Percentiles rank a stretch among this genome's conserved stretches.
phyloP scores from a whole-genome alignment of 1,140 invertebrate genomes.

The Colletes gigas region DNA sequence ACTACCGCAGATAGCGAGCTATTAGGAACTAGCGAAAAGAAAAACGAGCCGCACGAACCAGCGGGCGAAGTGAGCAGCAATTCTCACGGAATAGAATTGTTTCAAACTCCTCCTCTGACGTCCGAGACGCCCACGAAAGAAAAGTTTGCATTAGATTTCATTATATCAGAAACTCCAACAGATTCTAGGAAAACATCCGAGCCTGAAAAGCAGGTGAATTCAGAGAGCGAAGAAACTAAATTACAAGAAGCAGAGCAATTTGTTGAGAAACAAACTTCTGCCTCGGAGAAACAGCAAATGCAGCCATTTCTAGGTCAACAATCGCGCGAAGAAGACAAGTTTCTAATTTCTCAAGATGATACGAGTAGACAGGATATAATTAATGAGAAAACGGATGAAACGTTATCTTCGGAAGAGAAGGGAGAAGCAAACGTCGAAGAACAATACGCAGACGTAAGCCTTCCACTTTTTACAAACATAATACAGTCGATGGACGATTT shows the following conservation, averaged over 20 bases:
- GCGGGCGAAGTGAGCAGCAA: not conserved
- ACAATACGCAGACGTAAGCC: slow-evolving; percentile 55
- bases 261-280: not conserved
- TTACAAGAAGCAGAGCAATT: not conserved
- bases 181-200: slow-evolving; percentile 6
- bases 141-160: slow-evolving; percentile 20
- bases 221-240: not conserved
- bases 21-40: not conserved
- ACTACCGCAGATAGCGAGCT: not conserved
- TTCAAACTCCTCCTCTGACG: not conserved
- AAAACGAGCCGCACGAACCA: not conserved
- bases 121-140: not conserved
- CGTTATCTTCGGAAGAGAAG: too few species aligned
- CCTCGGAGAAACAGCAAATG: not conserved
- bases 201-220: not conserved
- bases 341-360: not conserved
- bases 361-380: not conserved
- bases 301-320: not conserved
- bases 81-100: not conserved
- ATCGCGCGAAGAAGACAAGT: not conserved
- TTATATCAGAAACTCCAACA: not conserved
- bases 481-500: slow-evolving; percentile 54
- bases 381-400: not conserved
- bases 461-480: slow-evolving; percentile 59
- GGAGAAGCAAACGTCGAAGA: slow-evolving; percentile 7